These are phyloP conservation scores for Sturnira hondurensis DNA, from an alignment of 2,113 vertebrate genomes.

Conservation along the genomic window DNA sequence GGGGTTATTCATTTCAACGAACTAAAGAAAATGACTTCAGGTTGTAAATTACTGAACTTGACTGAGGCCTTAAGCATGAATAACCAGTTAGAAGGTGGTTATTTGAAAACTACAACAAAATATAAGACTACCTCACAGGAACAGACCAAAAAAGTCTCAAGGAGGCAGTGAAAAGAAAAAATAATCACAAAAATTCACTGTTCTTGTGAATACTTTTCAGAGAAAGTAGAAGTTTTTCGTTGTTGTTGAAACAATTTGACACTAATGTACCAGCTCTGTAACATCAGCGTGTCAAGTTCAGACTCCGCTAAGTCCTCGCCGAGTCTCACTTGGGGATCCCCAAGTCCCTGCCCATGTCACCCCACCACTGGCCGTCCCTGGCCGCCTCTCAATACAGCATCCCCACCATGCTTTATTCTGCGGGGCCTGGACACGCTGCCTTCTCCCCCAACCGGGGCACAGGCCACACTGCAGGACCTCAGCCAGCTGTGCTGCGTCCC, in stretches of 20 bases:
- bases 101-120: not conserved
- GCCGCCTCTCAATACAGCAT: not conserved
- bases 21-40: not conserved
- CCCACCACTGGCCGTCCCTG: not conserved
- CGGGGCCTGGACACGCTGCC: accelerated
- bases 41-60: not conserved
- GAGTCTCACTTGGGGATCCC: not conserved
- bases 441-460: not conserved
- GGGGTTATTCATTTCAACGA: not conserved
- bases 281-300: not conserved
- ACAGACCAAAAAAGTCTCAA: not conserved
- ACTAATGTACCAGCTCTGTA: not conserved
- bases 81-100: not conserved
- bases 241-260: not conserved
- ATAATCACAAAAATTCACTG: not conserved
- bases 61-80: not conserved
- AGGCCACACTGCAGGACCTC: no score
- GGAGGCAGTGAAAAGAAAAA: not conserved
- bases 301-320: not conserved
- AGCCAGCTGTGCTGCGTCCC: not conserved
- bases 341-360: not conserved
- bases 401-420: not conserved
- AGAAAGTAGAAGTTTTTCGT: not conserved
- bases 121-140: not conserved
- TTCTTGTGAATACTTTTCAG: not conserved